These are phyloP conservation scores for Eriocheir sinensis DNA, from an alignment of 1,140 invertebrate species.

Conservation along the genomic window DNA sequence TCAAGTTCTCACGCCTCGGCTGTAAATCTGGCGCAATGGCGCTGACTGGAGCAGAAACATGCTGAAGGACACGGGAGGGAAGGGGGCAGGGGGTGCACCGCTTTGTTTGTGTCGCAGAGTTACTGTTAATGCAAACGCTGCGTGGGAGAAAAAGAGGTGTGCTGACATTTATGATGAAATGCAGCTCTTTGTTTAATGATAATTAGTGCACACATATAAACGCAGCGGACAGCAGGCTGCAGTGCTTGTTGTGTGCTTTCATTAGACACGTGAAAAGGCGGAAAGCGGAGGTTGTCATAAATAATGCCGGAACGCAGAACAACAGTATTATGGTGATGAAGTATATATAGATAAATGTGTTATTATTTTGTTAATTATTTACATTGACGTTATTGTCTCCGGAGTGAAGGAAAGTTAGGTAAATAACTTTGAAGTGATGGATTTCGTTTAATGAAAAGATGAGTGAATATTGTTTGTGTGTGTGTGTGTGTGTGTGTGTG, in stretches of 20 bases:
- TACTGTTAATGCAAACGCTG: conserved; percentile 2
- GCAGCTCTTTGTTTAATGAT: neutral
- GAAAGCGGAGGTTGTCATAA: neutral
- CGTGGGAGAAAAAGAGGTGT: too few species aligned
- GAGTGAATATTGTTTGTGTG: neutral
- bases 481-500: neutral
- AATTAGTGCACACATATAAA: neutral
- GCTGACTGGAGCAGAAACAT: neutral
- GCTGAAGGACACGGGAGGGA: too few species aligned
- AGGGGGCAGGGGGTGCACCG: neutral
- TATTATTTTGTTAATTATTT: too few species aligned
- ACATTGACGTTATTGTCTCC: too few species aligned
- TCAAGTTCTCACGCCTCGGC: neutral
- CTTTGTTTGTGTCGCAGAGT: neutral
- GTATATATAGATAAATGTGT: neutral
- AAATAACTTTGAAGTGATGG: neutral
- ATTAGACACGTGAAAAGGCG: neutral
- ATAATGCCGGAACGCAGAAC: neutral
- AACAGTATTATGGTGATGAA: neutral
- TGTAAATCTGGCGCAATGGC: neutral
- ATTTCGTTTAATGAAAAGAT: too few species aligned
- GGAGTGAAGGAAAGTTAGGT: too few species aligned
- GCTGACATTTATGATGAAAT: neutral
- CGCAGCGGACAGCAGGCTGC: neutral
- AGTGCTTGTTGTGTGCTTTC: too few species aligned